Percentiles rank a stretch among this genome's conserved stretches.
phyloP scores from a whole-genome alignment of 2,113 vertebrate species.

The Festucalex cinctus region DNA sequence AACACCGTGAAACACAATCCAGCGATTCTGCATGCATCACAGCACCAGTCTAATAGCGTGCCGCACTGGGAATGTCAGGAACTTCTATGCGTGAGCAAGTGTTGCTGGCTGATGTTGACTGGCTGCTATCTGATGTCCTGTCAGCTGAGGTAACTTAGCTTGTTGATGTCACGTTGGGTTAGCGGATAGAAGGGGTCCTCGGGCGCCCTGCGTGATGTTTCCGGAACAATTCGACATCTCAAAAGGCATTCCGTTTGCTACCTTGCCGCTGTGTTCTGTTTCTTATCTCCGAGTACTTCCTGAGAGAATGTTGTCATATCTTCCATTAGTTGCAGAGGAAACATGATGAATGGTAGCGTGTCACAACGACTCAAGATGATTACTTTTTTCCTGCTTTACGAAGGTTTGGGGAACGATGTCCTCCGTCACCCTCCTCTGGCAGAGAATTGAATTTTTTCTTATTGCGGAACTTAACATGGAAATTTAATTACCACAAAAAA shows the following conservation, averaged over 20 bases:
- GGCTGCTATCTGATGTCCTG: constrained; percentile 2
- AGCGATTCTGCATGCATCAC: not conserved
- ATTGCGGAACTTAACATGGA: too few relatives aligned
- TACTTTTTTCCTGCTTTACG: not conserved
- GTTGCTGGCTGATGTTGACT: constrained; percentile 9
- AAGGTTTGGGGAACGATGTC: not conserved
- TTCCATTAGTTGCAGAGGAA: not conserved
- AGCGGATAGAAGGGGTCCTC: not conserved
- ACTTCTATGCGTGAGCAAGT: constrained; percentile 6
- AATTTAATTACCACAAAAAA: too few relatives aligned
- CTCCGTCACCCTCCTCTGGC: constrained; percentile 50
- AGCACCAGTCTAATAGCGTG: not conserved
- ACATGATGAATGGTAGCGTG: not conserved
- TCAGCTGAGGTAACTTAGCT: constrained; percentile 1
- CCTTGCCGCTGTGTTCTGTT: not conserved
- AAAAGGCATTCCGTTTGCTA: not conserved
- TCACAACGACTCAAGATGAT: not conserved
- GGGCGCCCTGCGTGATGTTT: not conserved
- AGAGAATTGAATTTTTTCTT: not conserved
- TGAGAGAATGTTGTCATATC: not conserved
- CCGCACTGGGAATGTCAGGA: not conserved
- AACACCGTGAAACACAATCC: constrained; percentile 11
- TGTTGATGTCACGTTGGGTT: constrained; percentile 3
- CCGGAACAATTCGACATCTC: not conserved
- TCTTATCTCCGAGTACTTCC: not conserved